Evolutionary conservation across 1,140 invertebrate genomes (phyloP).

Genomic region (Calephelis virginiensis): DNA sequence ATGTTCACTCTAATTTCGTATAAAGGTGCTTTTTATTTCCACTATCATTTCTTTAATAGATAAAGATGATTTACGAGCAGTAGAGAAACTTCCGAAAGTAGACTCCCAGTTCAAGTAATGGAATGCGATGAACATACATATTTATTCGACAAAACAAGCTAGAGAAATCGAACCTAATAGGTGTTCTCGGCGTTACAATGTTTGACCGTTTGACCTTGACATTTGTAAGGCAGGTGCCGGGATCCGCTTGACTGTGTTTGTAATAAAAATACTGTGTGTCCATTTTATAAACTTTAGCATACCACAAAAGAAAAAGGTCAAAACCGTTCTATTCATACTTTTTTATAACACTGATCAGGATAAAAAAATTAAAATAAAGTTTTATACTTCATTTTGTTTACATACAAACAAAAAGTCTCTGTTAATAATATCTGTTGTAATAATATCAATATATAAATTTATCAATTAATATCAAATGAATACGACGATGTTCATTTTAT

Average conservation of each 20-base stretch:
- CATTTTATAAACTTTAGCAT: neutral
- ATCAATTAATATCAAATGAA: no score
- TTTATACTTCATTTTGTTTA: no score
- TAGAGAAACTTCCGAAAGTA: slow-evolving; percentile 39
- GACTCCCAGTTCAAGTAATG: slow-evolving; percentile 26
- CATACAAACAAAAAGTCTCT: no score
- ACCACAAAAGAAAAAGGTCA: neutral
- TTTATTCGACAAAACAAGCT: slow-evolving; percentile 49
- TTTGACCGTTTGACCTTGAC: slow-evolving; percentile 66
- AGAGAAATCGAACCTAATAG: slow-evolving; percentile 58
- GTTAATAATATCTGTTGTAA: no score
- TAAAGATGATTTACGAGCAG: neutral
- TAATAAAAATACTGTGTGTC: neutral
- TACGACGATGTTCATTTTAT: no score
- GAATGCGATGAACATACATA: slow-evolving; percentile 58
- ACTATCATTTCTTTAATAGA: neutral
- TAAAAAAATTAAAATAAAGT: no score
- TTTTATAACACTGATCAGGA: no score
- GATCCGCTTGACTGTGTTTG: slow-evolving; percentile 33
- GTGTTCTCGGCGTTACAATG: slow-evolving; percentile 31
- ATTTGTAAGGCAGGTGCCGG: slow-evolving; percentile 59
- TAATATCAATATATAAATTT: no score
- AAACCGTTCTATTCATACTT: no score
- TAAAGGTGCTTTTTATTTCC: neutral
- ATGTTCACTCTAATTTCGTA: neutral